Conservation (phyloP, 2,888 invertebrate species). For the Cephus nigrinus region DNA sequence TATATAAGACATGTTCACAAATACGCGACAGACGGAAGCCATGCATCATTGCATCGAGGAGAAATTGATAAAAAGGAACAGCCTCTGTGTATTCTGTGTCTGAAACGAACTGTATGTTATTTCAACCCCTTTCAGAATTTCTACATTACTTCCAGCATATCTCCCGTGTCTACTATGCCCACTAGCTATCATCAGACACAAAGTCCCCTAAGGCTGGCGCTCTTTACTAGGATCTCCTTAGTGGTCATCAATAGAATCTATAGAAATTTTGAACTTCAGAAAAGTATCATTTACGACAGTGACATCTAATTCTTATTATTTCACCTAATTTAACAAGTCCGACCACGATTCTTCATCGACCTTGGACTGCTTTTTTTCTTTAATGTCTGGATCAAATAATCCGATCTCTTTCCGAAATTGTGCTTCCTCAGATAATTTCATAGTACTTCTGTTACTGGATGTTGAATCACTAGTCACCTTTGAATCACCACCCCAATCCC, state of each 20-base stretch:
- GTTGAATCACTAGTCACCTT: constrained; percentile 35
- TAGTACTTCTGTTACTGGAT: constrained; percentile 35
- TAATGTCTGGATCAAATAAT: neutral
- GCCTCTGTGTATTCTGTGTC: too few species aligned
- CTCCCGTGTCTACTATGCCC: too few species aligned
- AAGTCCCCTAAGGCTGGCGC: too few species aligned
- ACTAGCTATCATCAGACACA: too few species aligned
- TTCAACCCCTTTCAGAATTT: too few species aligned
- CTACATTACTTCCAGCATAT: too few species aligned
- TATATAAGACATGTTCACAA: neutral
- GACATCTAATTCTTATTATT: neutral
- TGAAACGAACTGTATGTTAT: too few species aligned
- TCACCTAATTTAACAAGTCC: neutral
- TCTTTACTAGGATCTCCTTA: too few species aligned
- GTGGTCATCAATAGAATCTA: neutral
- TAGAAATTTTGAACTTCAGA: neutral
- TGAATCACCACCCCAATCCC: constrained; percentile 53
- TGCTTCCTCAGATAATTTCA: neutral
- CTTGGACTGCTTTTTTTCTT: neutral
- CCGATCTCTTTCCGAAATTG: neutral
- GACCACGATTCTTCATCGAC: neutral
- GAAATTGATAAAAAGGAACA: too few species aligned
- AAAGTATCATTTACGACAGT: neutral
- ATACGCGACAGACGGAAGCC: neutral
- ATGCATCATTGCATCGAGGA: neutral